A percentile compares a stretch with the other conserved stretches of the same genome.
These are phyloP conservation scores for Hydrotaea cyrtoneurina DNA, from an alignment of 2,888 invertebrate species.

Conservation along the genomic window DNA sequence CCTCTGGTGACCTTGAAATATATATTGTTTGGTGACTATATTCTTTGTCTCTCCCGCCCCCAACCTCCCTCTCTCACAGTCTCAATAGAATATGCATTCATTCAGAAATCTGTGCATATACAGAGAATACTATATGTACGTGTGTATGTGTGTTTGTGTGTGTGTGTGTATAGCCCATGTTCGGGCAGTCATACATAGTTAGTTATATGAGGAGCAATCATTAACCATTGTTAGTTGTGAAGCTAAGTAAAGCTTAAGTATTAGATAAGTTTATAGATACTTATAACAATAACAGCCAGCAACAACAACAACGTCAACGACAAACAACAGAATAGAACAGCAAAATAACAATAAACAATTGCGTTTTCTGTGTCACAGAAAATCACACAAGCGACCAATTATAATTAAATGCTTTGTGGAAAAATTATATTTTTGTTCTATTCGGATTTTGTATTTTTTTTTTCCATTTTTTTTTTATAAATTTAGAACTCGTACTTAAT, in stretches of 20 bases:
- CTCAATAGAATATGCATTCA: slow-evolving; percentile 24
- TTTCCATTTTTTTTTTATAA: background rate
- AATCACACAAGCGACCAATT: slow-evolving; percentile 79
- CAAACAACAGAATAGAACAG: no score
- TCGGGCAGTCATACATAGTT: no score
- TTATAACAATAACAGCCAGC: slow-evolving; percentile 13
- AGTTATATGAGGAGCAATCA: slow-evolving; percentile 69
- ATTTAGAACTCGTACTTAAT: slow-evolving; percentile 11
- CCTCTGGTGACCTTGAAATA: slow-evolving; percentile 66
- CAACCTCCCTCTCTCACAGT: no score
- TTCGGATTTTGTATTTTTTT: background rate
- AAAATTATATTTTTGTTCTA: slow-evolving; percentile 56
- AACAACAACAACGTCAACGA: slow-evolving; percentile 45
- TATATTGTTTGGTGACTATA: slow-evolving; percentile 58
- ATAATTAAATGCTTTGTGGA: slow-evolving; percentile 71
- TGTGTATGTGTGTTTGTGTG: background rate
- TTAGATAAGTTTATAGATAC: slow-evolving; percentile 46
- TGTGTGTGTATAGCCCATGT: no score
- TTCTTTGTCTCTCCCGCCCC: background rate
- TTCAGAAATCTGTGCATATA: background rate
- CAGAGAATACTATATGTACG: background rate
- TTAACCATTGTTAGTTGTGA: slow-evolving; percentile 66
- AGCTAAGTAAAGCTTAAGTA: slow-evolving; percentile 55
- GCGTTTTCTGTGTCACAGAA: slow-evolving; percentile 80
- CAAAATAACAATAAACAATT: slow-evolving; percentile 77